phyloP scores from a whole-genome alignment of 2,113 vertebrate species.

The Chionis minor region DNA sequence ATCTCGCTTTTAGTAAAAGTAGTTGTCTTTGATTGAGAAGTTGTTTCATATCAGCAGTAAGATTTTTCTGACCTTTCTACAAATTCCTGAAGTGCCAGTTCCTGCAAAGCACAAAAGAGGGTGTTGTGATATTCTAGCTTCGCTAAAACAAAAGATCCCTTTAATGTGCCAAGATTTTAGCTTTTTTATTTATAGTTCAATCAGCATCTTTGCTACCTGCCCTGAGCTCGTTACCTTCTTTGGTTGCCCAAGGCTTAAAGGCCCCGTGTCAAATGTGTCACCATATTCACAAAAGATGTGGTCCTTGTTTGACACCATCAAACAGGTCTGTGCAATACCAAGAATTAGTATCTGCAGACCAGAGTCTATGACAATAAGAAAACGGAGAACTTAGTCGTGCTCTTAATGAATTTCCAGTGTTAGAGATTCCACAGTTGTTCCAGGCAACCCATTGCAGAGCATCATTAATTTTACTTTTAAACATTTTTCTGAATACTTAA shows the following conservation, averaged over 20 bases:
- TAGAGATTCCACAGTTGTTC: background rate
- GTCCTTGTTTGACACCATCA: background rate
- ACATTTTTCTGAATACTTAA: background rate
- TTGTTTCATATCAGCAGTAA: background rate
- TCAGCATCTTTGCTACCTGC: background rate
- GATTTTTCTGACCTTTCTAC: background rate
- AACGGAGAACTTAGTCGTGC: background rate
- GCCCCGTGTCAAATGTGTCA: background rate
- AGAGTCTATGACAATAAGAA: background rate
- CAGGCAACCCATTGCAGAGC: background rate
- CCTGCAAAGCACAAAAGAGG: background rate
- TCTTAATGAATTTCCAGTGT: background rate
- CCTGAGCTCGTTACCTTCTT: background rate
- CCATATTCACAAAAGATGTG: background rate
- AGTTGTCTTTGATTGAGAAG: background rate
- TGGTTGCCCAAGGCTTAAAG: background rate
- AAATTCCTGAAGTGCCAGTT: background rate
- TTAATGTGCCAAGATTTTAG: background rate
- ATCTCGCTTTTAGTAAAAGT: background rate
- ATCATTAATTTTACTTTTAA: background rate
- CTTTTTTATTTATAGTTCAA: background rate
- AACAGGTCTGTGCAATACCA: background rate
- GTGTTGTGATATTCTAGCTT: background rate
- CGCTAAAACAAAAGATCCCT: background rate
- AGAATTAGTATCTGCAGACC: background rate